Conservation (phyloP, 2,113 vertebrate genomes). For the Mugil cephalus region DNA sequence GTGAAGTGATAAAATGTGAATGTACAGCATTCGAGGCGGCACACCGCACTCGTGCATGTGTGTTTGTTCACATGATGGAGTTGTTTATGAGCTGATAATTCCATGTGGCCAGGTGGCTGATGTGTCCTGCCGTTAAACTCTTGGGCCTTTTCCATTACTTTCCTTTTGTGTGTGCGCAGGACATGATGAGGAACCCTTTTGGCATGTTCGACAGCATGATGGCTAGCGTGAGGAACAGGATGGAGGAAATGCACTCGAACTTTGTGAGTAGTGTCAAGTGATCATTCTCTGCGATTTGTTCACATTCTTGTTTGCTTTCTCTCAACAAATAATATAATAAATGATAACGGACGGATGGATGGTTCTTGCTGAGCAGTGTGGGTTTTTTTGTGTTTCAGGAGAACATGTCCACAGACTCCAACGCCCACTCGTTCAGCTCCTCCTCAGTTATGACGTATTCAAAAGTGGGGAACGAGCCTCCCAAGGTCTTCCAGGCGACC, state of each 20-base stretch:
- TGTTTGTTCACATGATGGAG: constrained; percentile 30
- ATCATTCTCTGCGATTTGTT: background rate
- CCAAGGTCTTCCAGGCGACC: constrained; percentile 93
- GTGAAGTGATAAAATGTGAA: constrained; percentile 37
- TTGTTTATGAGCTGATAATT: constrained; percentile 54
- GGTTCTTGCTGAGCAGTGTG: background rate
- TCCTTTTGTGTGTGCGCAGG: constrained; percentile 67
- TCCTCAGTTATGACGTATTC: constrained; percentile 95
- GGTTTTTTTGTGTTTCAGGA: constrained; percentile 78
- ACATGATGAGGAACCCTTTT: constrained; percentile 85
- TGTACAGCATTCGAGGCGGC: constrained; percentile 5
- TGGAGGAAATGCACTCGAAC: constrained; percentile 88
- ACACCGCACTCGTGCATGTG: background rate
- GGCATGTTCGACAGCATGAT: constrained; percentile 90
- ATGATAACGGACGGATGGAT: no score
- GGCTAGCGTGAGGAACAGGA: constrained; percentile 87
- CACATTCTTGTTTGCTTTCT: background rate
- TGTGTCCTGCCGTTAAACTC: background rate
- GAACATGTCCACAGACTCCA: constrained; percentile 82
- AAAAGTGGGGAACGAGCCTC: constrained; percentile 89
- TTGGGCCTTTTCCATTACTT: constrained; percentile 2
- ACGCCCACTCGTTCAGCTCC: constrained; percentile 89
- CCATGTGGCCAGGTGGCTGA: constrained; percentile 1
- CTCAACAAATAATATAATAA: no score
- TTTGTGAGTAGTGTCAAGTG: constrained; percentile 85